These are phyloP conservation scores for Sarcoramphus papa DNA, from an alignment of 2,797 vertebrate species.

Conservation along the genomic window DNA sequence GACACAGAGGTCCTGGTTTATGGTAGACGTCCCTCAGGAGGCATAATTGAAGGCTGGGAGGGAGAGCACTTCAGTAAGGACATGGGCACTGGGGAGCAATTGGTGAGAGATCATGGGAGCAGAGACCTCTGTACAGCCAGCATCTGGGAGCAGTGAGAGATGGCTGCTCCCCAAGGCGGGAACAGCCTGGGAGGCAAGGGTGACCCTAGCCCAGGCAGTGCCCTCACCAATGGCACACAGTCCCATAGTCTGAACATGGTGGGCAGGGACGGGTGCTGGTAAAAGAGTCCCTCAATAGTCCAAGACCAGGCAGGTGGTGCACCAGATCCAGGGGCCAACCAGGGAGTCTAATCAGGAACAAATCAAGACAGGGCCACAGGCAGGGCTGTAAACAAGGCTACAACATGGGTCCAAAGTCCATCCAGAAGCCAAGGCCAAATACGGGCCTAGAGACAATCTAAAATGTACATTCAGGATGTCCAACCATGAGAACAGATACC, in stretches of 20 bases:
- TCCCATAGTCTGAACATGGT: accelerated
- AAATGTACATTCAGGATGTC: neutral
- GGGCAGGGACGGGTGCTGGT: neutral
- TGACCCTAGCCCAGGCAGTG: neutral
- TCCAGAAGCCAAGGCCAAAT: neutral
- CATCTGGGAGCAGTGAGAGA: neutral
- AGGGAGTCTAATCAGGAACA: neutral
- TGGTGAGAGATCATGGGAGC: neutral
- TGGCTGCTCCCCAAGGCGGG: neutral
- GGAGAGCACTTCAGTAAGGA: neutral
- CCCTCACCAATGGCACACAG: neutral
- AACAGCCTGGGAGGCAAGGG: neutral
- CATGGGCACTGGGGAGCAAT: accelerated
- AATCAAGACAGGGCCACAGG: neutral
- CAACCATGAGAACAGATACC: neutral
- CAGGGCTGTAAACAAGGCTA: neutral
- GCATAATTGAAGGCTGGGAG: neutral
- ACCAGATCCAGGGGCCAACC: neutral
- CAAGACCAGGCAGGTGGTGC: neutral
- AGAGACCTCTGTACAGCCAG: neutral
- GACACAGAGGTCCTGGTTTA: neutral
- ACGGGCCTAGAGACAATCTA: neutral
- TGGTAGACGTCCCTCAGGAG: neutral
- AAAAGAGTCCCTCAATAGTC: neutral
- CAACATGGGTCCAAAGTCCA: neutral